Evolutionary conservation across 2,888 invertebrate genomes (phyloP), one percentile per base, ranked within the genome.

Genomic region (Danaus chrysippus): DNA sequence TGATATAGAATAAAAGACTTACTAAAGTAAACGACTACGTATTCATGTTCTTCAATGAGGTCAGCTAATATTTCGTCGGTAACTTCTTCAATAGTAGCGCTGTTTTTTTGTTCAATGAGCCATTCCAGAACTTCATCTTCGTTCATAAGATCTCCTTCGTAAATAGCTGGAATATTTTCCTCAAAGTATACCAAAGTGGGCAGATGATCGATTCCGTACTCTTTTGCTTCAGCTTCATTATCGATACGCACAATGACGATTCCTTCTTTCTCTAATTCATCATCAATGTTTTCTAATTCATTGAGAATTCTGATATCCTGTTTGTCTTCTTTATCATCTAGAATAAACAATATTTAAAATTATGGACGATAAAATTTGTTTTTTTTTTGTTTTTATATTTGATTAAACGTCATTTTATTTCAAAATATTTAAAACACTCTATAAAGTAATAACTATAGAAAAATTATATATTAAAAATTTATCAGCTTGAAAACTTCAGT

Each of bases 11-110:
- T n/a, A 42, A 49, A 42, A 23, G 56, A 92, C 94, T 92, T 86
- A 95, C 97, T 97, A 89, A 97, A 98, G 82, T 96, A 97, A 5
- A 96, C 97, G n/a, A 97, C 96, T 52, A 98, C 97, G 81, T 97
- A 97, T 92, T 97, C 97, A 76, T 97, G 96, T 77, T 97, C 96
- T 69, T 96, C 95, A 72, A 98, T 96, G 34, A 98, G 92, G 75
- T 95, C 95, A 65, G 93, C 92, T 34, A 98, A 86, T 73, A 98
- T 97, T 89, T 97, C 97, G 81, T 97, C 97, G 3, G 97, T 97
- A 49, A 98, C 97, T 89, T 97, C 97, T 87, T 98, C 98, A 73
- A 98, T 98, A 6, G 97, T 98, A 10, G 97, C 97, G 1, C 95
- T 94, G 76, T 94, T 95, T 84, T 97, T 97, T 78, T 97, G 97